Percentiles rank a stretch among this genome's conserved stretches.
Evolutionary conservation across 2,113 vertebrate genomes (phyloP).

Genomic region (Psittacus erithacus): DNA sequence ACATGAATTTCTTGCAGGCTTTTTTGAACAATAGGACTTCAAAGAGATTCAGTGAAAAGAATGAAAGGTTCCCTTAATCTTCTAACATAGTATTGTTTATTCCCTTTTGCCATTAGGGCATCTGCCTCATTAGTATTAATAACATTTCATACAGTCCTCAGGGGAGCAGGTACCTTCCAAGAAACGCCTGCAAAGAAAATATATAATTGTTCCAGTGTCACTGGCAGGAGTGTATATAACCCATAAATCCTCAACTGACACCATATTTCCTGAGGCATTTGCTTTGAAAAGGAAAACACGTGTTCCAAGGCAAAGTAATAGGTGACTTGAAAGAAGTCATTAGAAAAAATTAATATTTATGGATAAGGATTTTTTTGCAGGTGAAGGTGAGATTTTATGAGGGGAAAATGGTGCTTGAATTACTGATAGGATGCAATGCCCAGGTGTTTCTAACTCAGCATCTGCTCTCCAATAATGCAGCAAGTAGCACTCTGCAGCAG

Average conservation of each 20-base stretch:
- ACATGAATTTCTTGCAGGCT: conserved; percentile 17
- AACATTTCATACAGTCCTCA: neutral
- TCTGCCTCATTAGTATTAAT: conserved; percentile 13
- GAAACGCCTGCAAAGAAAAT: neutral
- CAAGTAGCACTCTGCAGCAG: neutral
- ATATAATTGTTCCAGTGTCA: neutral
- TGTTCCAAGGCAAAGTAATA: neutral
- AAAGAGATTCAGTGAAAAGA: conserved; percentile 2
- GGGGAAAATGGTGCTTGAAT: neutral
- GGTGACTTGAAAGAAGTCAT: neutral
- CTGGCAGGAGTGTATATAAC: neutral
- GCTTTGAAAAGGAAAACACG: neutral
- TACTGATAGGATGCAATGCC: neutral
- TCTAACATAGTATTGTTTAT: neutral
- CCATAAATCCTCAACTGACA: neutral
- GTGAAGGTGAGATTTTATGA: neutral
- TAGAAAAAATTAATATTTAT: neutral
- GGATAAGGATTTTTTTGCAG: neutral
- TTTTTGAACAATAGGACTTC: conserved; percentile 25
- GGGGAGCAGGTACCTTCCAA: neutral
- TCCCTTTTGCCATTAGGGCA: neutral
- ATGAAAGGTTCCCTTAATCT: conserved; percentile 4
- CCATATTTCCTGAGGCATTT: neutral
- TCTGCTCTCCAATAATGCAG: fast-evolving
- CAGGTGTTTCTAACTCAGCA: neutral